Evolutionary conservation across 1,140 invertebrate species (phyloP), one percentile per base, ranked within the genome.

Genomic region (Procambarus clarkii): DNA sequence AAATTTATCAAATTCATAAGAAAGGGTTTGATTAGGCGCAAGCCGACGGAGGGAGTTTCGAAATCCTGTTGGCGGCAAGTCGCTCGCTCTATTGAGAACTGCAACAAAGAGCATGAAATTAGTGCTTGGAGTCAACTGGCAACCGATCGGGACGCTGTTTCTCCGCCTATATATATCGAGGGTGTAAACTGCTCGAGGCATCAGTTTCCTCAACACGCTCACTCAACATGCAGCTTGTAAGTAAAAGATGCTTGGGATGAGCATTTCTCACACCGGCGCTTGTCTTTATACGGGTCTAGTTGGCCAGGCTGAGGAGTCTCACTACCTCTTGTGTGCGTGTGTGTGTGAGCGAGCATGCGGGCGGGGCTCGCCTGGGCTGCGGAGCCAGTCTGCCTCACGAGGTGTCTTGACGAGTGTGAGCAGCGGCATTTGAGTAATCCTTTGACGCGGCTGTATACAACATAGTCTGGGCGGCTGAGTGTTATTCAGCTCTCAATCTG

Each of bases 141-240:
- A 74, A 74, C 69, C 24, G n/a, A 74, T 34, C 69, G 69, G 24
- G 69, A 34, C 69, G 69, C 69, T 74, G 69, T 74, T 34, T 74
- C 69, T 74, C n/a, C 69, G 69, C 69, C 69, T 74, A 74, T 74
- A 74, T 74, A 74, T 74, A 74, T 34, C 24, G 69, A 34, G 69
- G 69, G 69, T 24, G 69, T 74, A 74, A 74, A 74, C 15, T 34
- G 15, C 69, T 74, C 4, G 8, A 74, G 69, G 69, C 69, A 74
- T 74, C 69, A 74, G 69, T 74, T 74, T 74, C 69, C 69, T 74
- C 69, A 74, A 34, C 69, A 34, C 69, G 69, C 69, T 34, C 69
- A 74, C 69, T 34, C 69, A 74, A 74, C 69, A 74, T 74, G 69
- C 15, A 74, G 69, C 69, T 74, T 34, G 69, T 74, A 74, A 74